Evolutionary conservation across 2,888 invertebrate genomes (phyloP).

Genomic region (Catonia carolina): DNA sequence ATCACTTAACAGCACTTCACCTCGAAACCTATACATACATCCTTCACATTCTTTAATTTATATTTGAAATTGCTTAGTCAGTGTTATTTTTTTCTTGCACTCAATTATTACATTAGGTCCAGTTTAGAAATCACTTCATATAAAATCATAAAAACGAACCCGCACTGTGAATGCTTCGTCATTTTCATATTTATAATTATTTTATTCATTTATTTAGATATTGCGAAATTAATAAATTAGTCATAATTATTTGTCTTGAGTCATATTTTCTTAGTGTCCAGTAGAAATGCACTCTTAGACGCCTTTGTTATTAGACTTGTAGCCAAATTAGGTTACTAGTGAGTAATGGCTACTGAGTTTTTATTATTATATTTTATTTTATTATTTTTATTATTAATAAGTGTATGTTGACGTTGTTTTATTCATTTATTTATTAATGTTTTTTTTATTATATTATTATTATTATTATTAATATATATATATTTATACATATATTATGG

Average conservation of each 20-base stretch:
- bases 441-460: conserved; percentile 33
- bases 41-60: not conserved
- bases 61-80: not conserved
- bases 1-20: not conserved
- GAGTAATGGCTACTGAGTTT: no score
- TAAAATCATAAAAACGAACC: not conserved
- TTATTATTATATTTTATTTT: no score
- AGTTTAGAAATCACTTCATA: not conserved
- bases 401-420: no score
- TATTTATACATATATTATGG: no score
- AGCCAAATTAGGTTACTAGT: no score
- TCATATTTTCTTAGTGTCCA: no score
- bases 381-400: no score
- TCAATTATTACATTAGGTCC: not conserved
- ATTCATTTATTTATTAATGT: conserved; percentile 32
- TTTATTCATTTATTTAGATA: no score
- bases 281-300: no score
- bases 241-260: no score
- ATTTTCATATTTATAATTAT: not conserved
- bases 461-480: conserved; percentile 29
- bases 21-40: not conserved
- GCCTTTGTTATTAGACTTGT: no score
- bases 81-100: conserved; percentile 1
- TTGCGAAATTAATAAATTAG: no score
- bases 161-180: conserved; percentile 9